Percentiles rank a stretch among this genome's conserved stretches.
Evolutionary conservation across 2,797 vertebrate genomes (phyloP).

Genomic region (Phyllotis vaccarum): DNA sequence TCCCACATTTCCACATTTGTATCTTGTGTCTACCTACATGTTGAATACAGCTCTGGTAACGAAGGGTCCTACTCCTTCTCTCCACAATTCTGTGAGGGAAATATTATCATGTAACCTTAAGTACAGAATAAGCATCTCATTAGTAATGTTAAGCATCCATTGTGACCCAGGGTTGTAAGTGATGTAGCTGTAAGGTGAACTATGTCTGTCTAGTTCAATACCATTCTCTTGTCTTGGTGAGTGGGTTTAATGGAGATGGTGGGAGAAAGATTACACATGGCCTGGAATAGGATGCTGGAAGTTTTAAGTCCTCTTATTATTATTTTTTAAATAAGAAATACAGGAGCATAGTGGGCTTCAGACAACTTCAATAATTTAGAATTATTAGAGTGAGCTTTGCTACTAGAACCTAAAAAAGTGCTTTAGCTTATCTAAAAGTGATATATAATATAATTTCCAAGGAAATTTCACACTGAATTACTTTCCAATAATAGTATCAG

Average conservation of each 20-base stretch:
- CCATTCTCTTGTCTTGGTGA: background rate
- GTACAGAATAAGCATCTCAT: background rate
- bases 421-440: conserved; percentile 69
- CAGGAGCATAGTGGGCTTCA: conserved; percentile 36
- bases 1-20: background rate
- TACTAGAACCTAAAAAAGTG: conserved; percentile 26
- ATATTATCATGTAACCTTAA: background rate
- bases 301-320: background rate
- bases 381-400: conserved; percentile 57
- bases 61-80: background rate
- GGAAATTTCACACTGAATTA: conserved; percentile 73
- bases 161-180: background rate
- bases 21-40: no score
- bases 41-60: background rate
- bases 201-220: background rate
- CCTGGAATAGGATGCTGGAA: background rate
- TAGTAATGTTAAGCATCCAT: background rate
- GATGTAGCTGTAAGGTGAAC: background rate
- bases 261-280: background rate
- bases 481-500: conserved; percentile 63
- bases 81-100: background rate
- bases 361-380: conserved; percentile 65
- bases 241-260: background rate
- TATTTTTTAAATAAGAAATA: background rate
- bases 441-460: conserved; percentile 74